A percentile compares a stretch with the other conserved stretches of the same genome.
phyloP scores from a whole-genome alignment of 2,797 vertebrate genomes.

The Podarcis siculus region DNA sequence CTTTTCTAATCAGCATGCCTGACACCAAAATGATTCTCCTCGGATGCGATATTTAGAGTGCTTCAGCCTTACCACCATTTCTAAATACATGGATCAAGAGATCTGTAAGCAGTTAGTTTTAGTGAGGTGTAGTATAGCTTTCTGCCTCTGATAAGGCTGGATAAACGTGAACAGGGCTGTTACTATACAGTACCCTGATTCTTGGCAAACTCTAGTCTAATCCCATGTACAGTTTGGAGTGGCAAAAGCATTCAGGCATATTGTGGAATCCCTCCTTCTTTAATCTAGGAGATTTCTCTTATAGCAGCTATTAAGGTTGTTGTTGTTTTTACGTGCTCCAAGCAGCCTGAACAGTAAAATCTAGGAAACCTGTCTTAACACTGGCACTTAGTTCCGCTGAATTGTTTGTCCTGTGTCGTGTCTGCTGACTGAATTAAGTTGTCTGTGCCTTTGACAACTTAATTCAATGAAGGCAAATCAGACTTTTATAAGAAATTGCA shows the following conservation, averaged over 20 bases:
- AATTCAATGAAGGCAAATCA: too few relatives aligned
- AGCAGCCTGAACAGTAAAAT: background rate
- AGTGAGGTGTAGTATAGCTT: background rate
- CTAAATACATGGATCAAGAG: background rate
- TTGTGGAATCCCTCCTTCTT: too few relatives aligned
- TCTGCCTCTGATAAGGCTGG: background rate
- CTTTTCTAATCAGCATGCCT: too few relatives aligned
- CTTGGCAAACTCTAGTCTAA: background rate
- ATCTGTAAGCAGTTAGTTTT: background rate
- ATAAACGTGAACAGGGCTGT: background rate
- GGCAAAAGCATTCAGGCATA: background rate
- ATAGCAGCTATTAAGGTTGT: background rate
- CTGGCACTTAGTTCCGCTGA: background rate
- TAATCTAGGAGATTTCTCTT: background rate
- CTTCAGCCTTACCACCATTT: background rate
- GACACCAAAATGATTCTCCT: background rate
- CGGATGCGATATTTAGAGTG: background rate
- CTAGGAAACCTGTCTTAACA: background rate
- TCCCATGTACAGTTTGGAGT: background rate
- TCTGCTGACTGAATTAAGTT: background rate
- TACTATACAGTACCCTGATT: background rate
- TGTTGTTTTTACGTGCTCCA: background rate
- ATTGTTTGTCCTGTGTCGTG: background rate
- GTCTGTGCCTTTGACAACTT: background rate
- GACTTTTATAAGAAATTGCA: too few relatives aligned